Evolutionary conservation across 2,888 invertebrate genomes (phyloP).

Genomic region (Oligia latruncula): DNA sequence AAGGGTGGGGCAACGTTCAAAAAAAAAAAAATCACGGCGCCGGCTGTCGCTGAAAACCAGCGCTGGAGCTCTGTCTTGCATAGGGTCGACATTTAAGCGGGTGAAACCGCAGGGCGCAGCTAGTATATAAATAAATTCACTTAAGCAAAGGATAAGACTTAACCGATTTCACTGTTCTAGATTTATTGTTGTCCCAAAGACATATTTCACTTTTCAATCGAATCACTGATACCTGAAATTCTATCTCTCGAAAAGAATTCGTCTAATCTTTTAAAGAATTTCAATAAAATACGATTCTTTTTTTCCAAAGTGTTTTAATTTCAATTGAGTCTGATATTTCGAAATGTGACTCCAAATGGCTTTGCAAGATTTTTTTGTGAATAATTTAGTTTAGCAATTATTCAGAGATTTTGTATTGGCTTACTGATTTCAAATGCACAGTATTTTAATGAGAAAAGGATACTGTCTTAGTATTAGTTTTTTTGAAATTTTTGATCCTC

Average conservation of each 20-base stretch:
- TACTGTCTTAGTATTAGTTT: too few relatives aligned
- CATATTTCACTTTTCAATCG: conserved; percentile 11
- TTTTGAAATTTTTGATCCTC: too few relatives aligned
- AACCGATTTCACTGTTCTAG: neutral
- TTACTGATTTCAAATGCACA: neutral
- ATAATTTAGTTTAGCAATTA: neutral
- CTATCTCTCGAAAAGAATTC: neutral
- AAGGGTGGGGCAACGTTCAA: too few relatives aligned
- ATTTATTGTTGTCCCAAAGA: neutral
- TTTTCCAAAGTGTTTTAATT: conserved; percentile 18
- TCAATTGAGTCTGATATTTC: conserved; percentile 10
- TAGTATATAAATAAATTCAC: too few relatives aligned
- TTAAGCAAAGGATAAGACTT: neutral
- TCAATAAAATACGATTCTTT: conserved; percentile 21
- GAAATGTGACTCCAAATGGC: neutral
- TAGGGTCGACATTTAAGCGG: too few relatives aligned
- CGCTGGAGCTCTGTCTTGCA: too few relatives aligned
- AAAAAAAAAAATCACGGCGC: too few relatives aligned
- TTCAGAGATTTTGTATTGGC: neutral
- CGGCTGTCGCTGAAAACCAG: too few relatives aligned
- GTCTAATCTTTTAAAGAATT: conserved; percentile 17
- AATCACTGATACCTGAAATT: conserved; percentile 4
- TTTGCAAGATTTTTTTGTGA: neutral
- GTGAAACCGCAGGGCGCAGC: too few relatives aligned
- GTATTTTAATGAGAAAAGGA: neutral